These are phyloP conservation scores for Meghimatium bilineatum DNA, from an alignment of 2,888 invertebrate genomes.

Conservation along the genomic window DNA sequence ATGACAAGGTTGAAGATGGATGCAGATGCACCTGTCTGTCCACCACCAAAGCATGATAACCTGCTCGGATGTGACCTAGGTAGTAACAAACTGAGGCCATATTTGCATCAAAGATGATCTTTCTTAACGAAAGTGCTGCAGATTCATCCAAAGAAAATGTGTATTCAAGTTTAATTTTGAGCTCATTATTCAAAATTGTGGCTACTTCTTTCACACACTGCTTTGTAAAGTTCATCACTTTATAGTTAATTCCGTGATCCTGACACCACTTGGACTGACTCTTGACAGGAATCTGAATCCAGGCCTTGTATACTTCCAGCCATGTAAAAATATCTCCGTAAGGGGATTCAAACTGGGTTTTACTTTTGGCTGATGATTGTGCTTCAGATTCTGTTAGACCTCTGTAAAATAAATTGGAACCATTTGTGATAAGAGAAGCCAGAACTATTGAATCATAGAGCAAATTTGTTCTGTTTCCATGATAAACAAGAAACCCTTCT, in stretches of 20 bases:
- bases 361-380: slow-evolving; percentile 62
- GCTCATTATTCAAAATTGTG: slow-evolving; percentile 60
- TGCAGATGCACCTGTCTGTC: slow-evolving; percentile 63
- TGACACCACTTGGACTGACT: slow-evolving; percentile 70
- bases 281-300: slow-evolving; percentile 61
- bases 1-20: slow-evolving; percentile 66
- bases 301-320: slow-evolving; percentile 66
- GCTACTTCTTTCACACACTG: slow-evolving; percentile 64
- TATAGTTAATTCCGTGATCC: slow-evolving; percentile 74
- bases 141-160: slow-evolving; percentile 52
- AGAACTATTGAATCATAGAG: slow-evolving; percentile 56
- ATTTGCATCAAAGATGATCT: slow-evolving; percentile 63
- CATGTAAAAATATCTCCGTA: slow-evolving; percentile 70
- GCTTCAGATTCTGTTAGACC: slow-evolving; percentile 64
- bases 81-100: slow-evolving; percentile 63
- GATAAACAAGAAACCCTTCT: slow-evolving; percentile 55
- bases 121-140: slow-evolving; percentile 53
- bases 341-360: slow-evolving; percentile 65
- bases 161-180: slow-evolving; percentile 50
- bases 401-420: slow-evolving; percentile 70
- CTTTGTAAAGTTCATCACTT: slow-evolving; percentile 65
- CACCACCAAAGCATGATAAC: slow-evolving; percentile 60
- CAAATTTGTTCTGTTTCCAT: slow-evolving; percentile 23
- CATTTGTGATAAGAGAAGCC: slow-evolving; percentile 67
- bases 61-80: slow-evolving; percentile 66